phyloP scores from a whole-genome alignment of 2,797 vertebrate species.

The Spondyliosoma cantharus region DNA sequence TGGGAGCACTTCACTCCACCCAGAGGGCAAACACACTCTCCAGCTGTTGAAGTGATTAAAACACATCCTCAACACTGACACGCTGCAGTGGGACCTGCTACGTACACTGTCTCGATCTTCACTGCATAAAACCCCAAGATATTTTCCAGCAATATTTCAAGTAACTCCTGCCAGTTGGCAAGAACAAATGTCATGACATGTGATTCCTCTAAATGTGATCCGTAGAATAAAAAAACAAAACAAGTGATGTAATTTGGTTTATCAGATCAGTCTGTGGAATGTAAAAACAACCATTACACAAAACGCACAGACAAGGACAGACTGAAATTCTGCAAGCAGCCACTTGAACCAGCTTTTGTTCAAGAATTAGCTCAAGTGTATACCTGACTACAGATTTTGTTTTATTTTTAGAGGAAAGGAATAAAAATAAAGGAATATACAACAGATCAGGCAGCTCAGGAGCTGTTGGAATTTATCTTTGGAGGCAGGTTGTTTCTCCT shows the following conservation, averaged over 20 bases:
- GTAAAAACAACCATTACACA: constrained; percentile 25
- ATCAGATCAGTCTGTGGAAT: constrained; percentile 18
- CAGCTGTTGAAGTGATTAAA: constrained; percentile 48
- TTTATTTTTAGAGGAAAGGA: not conserved
- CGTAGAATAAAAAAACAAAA: not conserved
- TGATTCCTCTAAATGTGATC: not conserved
- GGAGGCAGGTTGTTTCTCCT: not conserved
- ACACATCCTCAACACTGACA: not conserved
- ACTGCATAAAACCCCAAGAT: constrained; percentile 14
- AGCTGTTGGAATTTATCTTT: not conserved
- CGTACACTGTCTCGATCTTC: constrained; percentile 10
- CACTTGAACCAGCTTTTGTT: not conserved
- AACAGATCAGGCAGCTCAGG: not conserved
- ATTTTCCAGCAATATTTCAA: constrained; percentile 20
- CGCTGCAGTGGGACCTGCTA: constrained; percentile 11
- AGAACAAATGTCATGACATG: not conserved
- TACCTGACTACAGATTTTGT: not conserved
- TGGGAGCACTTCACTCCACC: constrained; percentile 35
- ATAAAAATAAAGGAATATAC: not conserved
- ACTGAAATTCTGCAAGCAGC: not conserved
- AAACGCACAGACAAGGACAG: not conserved
- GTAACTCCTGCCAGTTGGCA: constrained; percentile 21
- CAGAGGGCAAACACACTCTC: constrained; percentile 44
- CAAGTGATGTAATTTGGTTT: constrained; percentile 24
- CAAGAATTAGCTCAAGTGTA: constrained; percentile 9